A percentile compares a stretch with the other conserved stretches of the same genome.
These are phyloP conservation scores for Ictalurus punctatus DNA, from an alignment of 2,113 vertebrate genomes.

Conservation along the genomic window DNA sequence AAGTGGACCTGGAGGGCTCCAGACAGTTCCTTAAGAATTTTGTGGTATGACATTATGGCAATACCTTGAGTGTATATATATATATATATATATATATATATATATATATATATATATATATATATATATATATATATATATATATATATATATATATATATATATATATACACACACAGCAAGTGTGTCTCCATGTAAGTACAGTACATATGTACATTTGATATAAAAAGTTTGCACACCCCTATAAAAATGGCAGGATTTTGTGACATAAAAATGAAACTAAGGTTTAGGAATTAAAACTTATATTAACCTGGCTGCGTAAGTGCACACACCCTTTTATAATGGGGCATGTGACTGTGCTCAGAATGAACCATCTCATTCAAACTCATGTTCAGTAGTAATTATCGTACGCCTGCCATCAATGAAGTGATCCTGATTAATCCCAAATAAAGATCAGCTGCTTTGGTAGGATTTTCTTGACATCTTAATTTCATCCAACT, in stretches of 20 bases:
- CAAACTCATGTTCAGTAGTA: too few species aligned
- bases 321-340: background rate
- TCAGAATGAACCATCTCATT: background rate
- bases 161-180: background rate
- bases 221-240: background rate
- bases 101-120: too few species aligned
- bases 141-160: too few species aligned
- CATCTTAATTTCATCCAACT: too few species aligned
- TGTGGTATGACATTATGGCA: conserved; percentile 75
- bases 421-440: too few species aligned
- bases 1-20: conserved; percentile 85
- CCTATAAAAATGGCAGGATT: background rate
- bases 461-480: too few species aligned
- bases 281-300: background rate
- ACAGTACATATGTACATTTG: background rate
- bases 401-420: too few species aligned
- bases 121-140: too few species aligned
- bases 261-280: background rate
- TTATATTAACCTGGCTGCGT: background rate
- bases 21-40: conserved; percentile 87
- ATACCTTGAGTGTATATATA: too few species aligned
- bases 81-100: too few species aligned
- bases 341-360: background rate
- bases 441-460: too few species aligned
- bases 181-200: background rate